Evolutionary conservation across 2,113 vertebrate genomes (phyloP), one percentile per base, ranked within the genome.

Genomic region (Zosterops hypoxanthus): DNA sequence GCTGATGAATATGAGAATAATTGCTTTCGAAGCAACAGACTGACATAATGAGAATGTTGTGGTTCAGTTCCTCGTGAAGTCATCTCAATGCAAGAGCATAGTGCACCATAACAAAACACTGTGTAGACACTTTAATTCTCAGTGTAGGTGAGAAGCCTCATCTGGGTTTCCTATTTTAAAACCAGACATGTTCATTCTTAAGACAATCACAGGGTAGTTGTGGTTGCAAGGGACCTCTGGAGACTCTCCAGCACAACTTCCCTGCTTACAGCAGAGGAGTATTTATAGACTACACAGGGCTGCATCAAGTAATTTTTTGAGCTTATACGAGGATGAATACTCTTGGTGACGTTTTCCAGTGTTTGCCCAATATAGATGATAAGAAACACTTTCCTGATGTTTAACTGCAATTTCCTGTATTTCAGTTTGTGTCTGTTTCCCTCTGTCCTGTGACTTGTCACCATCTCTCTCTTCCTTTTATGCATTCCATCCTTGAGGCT

Each of bases 401-500:
- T 82, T 77, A 21, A 39, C 14, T 59, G 23, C 11, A 28, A 22
- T 29, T 73, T 56, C 5, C 17, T 41, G 17, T 59, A 20, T 64
- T 77, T 64, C 34, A 42, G 13, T 86, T 76, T 47, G 29, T 87
- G 16, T 9, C 19, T 4, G 0, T 65, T 81, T 81, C 21, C 36
- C 22, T 56, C 6, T 52, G 16, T 52, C 29, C 41, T 69, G 18
- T 64, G 31, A 20, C 23, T 60, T 20, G 34, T 2, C 11, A 41
- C 20, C 5, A 9, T 17, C 28, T 57, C 49, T 70, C 16, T 36
- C 22, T 22, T 56, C 4, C 8, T 41, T 60, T 68, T 44, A 29
- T 39, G 3, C 1, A 0, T 66, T 11, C 8, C 11, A 14, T 71
- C 29, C 11, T 18, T 3, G 20, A 79, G 34, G 8, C 17, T 86